Conservation (phyloP, 2,113 vertebrate genomes). For the Syngnathus scovelli region DNA sequence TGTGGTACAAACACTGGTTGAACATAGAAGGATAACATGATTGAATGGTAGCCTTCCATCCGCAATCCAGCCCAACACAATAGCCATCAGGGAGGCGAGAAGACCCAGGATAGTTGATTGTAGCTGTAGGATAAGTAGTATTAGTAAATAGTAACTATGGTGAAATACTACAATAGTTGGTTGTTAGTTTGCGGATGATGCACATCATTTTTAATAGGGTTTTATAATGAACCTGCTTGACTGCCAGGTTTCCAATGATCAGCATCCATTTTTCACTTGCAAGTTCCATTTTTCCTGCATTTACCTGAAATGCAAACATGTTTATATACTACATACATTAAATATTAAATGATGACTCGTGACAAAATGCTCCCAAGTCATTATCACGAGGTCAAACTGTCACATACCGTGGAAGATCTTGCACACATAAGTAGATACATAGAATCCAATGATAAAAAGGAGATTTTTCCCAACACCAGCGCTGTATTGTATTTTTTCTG, state of each 20-base stretch:
- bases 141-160: neutral
- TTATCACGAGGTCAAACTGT: too few species aligned
- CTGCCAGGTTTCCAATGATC: conserved; percentile 82
- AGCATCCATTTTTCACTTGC: conserved; percentile 76
- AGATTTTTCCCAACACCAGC: too few species aligned
- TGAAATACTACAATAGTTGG: neutral
- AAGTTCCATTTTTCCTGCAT: conserved; percentile 80
- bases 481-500: too few species aligned
- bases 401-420: too few species aligned
- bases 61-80: conserved; percentile 76
- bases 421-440: too few species aligned
- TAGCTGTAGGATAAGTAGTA: conserved; percentile 64
- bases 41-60: conserved; percentile 71
- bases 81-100: conserved; percentile 80
- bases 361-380: too few species aligned
- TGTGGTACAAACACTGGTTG: conserved; percentile 80
- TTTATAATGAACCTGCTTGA: conserved; percentile 79
- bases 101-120: conserved; percentile 91
- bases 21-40: conserved; percentile 78
- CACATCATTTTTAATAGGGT: neutral
- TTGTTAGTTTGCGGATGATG: neutral
- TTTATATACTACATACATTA: neutral
- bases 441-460: too few species aligned
- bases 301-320: conserved; percentile 70
- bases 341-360: too few species aligned